Base-by-base conservation (phyloP, 2,888 invertebrate species). In the Metalampra italica region DNA sequence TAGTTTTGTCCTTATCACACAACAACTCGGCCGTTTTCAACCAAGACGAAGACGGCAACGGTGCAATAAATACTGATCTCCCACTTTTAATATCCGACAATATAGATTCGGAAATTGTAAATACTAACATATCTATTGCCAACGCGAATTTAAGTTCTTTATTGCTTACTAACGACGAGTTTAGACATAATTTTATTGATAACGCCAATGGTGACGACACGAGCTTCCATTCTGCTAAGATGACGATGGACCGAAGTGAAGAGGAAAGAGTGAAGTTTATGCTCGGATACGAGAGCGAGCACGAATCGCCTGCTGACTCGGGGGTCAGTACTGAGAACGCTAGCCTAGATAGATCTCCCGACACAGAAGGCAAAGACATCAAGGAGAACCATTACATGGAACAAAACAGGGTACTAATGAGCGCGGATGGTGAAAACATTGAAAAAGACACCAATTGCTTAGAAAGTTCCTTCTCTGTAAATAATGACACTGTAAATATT, bases 291-390 rank as follows among this genome's bases (percentile, higher is more conserved):
- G 90, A 90, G 36, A 90, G 89, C 50, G 90, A 90, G 9, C 87
- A 86, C 51, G 85, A 86, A 54, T 87, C 87, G 36, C 82, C 88
- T 0, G 85, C 60, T 0, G 94, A 94, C 70, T 94, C 94, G 0
- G 94, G 94, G 0, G 92, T 94, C 45, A 93, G 93, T 66, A 94
- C 94, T 22, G 94, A 94, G 71, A 94, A 93, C 56, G 93, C 94
- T 30, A 93, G 93, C 62, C 76, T 94, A 65, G 92, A 92, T 71
- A 79, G 92, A 64, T 92, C 92, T 9, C 92, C 92, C 0, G 92
- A 91, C 51, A 80, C 91, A 1, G 92, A 86, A 48, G 83, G 62
- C 53, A 82, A 80, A 62, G 74, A 75, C 7, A 55, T 80, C 4
- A 78, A 78, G 57, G 72, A 80, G 45, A 78, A 72, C 44, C 77